Evolutionary conservation across 1,140 invertebrate genomes (phyloP).

Genomic region (Capitella teleta): DNA sequence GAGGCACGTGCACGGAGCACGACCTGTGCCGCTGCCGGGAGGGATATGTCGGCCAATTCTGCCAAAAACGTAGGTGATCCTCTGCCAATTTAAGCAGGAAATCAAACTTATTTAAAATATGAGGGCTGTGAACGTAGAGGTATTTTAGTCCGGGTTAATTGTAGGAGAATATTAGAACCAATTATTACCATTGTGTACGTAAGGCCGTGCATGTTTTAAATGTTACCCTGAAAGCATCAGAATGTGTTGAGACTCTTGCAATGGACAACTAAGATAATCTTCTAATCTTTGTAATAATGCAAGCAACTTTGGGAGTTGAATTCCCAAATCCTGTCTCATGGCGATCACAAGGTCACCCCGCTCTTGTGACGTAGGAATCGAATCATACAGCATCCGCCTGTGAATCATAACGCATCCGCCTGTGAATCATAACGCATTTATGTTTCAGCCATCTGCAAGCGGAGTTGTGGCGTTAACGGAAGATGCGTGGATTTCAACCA

Average conservation of each 20-base stretch:
- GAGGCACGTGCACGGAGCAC: conserved; percentile 5
- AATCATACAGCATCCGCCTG: neutral
- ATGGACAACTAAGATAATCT: no score
- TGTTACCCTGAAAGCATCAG: no score
- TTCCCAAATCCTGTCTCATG: neutral
- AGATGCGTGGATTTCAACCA: conserved; percentile 7
- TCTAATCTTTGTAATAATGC: neutral
- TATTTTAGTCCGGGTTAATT: neutral
- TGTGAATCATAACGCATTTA: neutral
- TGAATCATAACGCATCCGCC: neutral
- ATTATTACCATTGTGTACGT: neutral
- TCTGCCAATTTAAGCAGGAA: neutral
- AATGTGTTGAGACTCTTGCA: no score
- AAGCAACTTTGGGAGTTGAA: neutral
- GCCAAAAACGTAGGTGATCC: conserved; percentile 5
- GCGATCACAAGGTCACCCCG: neutral
- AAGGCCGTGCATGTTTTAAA: neutral
- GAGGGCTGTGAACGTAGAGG: neutral
- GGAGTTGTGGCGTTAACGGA: conserved; percentile 7
- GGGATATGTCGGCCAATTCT: conserved; percentile 9
- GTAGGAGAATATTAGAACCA: neutral
- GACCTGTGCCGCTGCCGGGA: conserved; percentile 7
- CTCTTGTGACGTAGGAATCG: neutral
- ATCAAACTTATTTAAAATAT: neutral
- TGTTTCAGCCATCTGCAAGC: conserved; percentile 10